phyloP scores from a whole-genome alignment of 1,140 invertebrate species.

The Saxidomus purpurata region DNA sequence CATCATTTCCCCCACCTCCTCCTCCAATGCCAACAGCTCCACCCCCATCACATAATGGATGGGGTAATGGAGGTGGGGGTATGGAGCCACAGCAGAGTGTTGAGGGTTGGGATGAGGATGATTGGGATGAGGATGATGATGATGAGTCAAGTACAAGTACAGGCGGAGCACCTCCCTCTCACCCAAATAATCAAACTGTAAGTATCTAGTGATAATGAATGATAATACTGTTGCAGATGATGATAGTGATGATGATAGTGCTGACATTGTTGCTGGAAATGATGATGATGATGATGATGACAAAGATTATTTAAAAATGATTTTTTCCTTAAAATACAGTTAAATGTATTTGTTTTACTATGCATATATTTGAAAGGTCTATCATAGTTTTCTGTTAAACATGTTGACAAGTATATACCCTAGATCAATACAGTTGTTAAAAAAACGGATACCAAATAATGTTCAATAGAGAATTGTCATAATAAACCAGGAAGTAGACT shows the following conservation, averaged over 20 bases:
- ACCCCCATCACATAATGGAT: slow-evolving; percentile 16
- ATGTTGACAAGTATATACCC: no score
- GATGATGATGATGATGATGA: slow-evolving; percentile 11
- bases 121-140: slow-evolving; percentile 96
- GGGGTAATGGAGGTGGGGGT: slow-evolving; percentile 55
- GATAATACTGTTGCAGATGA: neutral
- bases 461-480: no score
- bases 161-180: slow-evolving; percentile 2
- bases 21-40: slow-evolving; percentile 70
- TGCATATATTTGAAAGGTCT: no score
- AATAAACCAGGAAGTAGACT: no score
- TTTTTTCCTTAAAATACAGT: no score
- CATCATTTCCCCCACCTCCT: slow-evolving; percentile 87
- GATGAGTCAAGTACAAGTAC: slow-evolving; percentile 86
- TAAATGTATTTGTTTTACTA: no score
- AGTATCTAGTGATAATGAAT: neutral
- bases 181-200: neutral
- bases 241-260: neutral
- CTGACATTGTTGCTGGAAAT: neutral
- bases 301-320: neutral
- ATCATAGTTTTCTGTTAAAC: no score
- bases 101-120: slow-evolving; percentile 94
- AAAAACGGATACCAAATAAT: no score
- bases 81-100: slow-evolving; percentile 82
- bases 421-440: no score